Base-by-base conservation (phyloP, 23 tunicate species). In the Ascidia mentula region DNA sequence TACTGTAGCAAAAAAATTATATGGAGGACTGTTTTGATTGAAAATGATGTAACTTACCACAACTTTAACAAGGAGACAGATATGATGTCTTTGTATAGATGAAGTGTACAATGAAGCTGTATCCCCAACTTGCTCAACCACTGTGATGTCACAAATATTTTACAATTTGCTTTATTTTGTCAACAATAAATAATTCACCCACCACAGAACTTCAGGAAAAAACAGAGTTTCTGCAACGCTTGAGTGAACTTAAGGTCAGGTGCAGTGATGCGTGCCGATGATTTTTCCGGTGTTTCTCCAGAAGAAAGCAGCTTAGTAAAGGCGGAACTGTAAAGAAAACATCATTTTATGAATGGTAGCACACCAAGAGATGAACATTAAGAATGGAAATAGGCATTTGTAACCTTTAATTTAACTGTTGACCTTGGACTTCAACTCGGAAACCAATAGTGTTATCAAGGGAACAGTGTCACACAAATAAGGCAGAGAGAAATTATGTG, bases 271-370 rank as follows among this genome's bases (percentile, higher is more conserved):
- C 71, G 72, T 28, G 77, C 42, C 26, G 79, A 72, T 74, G 98
- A 83, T 76, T 93, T 93, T 13, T 93, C 98, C 0, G 89, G 6
- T 0, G 88, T 75, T 8, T 88, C 85, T 0, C 90, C 98, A 38
- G 93, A 88, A 39, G 98, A 82, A 26, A 93, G 84, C 6, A 93
- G 87, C 34, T 88, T 72, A 18, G 98, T 81, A 73, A 88, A 93
- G 7, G 71, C 70, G 0, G 73, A 40, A 74, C 98, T 93, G 86
- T 72, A 79, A 76, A 15, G 69, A 71, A 37, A 59, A 42, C 15
- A n/a, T n/a, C n/a, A n/a, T n/a, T n/a, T n/a, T n/a, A n/a, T n/a
- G n/a, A n/a, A n/a, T n/a, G n/a, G n/a, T n/a, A n/a, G n/a, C n/a
- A n/a, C n/a, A n/a, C n/a, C n/a, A n/a, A n/a, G n/a, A n/a, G n/a